These are phyloP conservation scores for Drosophila trapezifrons DNA, from an alignment of 1,140 invertebrate genomes.

Conservation along the genomic window DNA sequence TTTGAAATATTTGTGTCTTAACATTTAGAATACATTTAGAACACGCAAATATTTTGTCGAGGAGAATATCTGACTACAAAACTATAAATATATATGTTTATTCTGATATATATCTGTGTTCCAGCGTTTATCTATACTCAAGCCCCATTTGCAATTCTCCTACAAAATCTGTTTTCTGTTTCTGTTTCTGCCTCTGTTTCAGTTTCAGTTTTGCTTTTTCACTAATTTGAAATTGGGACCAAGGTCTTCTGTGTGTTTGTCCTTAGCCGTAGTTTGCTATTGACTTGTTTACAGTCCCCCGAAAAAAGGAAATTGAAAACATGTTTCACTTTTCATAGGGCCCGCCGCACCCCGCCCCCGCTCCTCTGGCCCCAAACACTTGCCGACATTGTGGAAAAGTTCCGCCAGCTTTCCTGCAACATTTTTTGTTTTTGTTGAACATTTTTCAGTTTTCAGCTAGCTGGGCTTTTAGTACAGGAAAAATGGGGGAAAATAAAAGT, in stretches of 20 bases:
- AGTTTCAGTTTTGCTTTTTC: slow-evolving; percentile 19
- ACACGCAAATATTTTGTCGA: slow-evolving; percentile 62
- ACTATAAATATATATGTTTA: slow-evolving; percentile 51
- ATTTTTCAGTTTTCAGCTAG: slow-evolving; percentile 42
- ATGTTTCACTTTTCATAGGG: slow-evolving; percentile 61
- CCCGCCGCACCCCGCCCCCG: not conserved
- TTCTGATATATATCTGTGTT: slow-evolving; percentile 39
- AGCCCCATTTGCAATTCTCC: slow-evolving; percentile 14
- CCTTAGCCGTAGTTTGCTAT: slow-evolving; percentile 39
- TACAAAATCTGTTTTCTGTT: slow-evolving; percentile 34
- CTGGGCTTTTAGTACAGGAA: slow-evolving; percentile 22
- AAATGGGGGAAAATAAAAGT: slow-evolving; percentile 37
- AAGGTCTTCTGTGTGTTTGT: slow-evolving; percentile 50
- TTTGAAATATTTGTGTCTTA: slow-evolving; percentile 41
- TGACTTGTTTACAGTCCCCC: slow-evolving; percentile 51
- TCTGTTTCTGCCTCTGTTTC: slow-evolving; percentile 8
- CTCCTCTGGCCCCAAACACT: slow-evolving; percentile 39
- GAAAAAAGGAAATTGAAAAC: slow-evolving; percentile 54
- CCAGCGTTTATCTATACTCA: slow-evolving; percentile 25
- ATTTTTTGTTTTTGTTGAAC: slow-evolving; percentile 9
- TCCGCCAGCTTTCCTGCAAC: slow-evolving; percentile 36
- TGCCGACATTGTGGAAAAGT: slow-evolving; percentile 67
- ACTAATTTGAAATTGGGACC: slow-evolving; percentile 53
- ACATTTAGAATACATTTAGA: slow-evolving; percentile 78
- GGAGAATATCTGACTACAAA: slow-evolving; percentile 51